Evolutionary conservation across 2,888 invertebrate genomes (phyloP).

Genomic region (Rhingia rostrata): DNA sequence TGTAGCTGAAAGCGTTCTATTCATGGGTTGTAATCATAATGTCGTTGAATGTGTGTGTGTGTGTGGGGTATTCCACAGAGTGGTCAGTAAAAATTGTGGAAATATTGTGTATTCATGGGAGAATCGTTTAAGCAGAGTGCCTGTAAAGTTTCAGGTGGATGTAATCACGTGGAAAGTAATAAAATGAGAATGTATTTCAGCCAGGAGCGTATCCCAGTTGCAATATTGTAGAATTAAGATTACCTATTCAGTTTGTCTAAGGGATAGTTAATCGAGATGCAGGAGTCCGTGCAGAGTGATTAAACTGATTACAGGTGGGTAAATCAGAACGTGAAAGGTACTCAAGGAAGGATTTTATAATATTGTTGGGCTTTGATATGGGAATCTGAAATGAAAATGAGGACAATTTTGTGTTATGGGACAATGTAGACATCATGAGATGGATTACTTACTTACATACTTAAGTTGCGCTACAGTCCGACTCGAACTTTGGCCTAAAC

Average conservation of each 20-base stretch:
- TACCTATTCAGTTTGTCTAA: constrained; percentile 38
- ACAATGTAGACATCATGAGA: too few relatives aligned
- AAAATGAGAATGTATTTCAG: constrained; percentile 20
- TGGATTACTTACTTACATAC: too few relatives aligned
- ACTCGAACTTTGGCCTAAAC: too few relatives aligned
- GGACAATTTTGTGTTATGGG: too few relatives aligned
- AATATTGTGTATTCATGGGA: constrained; percentile 70
- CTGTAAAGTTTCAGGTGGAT: constrained; percentile 65
- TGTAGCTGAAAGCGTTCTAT: constrained; percentile 30
- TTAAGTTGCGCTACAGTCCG: too few relatives aligned
- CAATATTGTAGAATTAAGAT: constrained; percentile 47
- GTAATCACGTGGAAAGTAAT: constrained; percentile 64
- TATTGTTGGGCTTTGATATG: too few relatives aligned
- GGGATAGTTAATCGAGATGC: constrained; percentile 31
- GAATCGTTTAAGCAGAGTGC: constrained; percentile 61
- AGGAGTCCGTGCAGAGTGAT: neutral
- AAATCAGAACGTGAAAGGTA: too few relatives aligned
- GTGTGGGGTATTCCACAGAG: constrained; percentile 44
- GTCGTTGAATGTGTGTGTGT: constrained; percentile 34
- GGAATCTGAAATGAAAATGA: too few relatives aligned
- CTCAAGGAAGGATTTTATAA: too few relatives aligned
- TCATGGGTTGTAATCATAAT: constrained; percentile 40
- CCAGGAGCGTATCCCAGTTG: neutral
- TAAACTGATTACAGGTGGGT: neutral
- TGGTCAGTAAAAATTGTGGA: constrained; percentile 70